Percentiles rank a stretch among this genome's conserved stretches.
Conservation (phyloP, 92 coral and sea anemone genomes). For the Umimayanthus chanpuru region DNA sequence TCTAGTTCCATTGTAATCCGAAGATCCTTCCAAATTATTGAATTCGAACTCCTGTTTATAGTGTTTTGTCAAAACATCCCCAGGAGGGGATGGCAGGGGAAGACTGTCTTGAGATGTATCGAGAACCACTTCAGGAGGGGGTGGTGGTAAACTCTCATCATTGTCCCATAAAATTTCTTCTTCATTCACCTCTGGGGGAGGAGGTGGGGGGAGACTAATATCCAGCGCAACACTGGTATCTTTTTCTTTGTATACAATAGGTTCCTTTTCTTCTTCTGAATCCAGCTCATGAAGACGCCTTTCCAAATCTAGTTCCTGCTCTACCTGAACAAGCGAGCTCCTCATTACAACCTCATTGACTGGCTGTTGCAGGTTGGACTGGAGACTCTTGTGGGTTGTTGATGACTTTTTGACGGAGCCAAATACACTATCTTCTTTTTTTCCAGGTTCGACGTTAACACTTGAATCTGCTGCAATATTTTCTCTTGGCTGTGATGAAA, state of each 20-base stretch:
- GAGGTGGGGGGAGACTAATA: slow-evolving; percentile 33
- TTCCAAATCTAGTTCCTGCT: slow-evolving; percentile 17
- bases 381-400: neutral
- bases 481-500: neutral
- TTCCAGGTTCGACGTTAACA: neutral
- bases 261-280: neutral
- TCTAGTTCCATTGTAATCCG: neutral
- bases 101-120: slow-evolving; percentile 74
- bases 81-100: slow-evolving; percentile 85
- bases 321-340: neutral
- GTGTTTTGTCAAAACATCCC: slow-evolving; percentile 50
- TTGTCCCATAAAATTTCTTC: slow-evolving; percentile 62
- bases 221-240: slow-evolving; percentile 2
- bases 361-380: slow-evolving; percentile 12
- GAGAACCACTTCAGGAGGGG: slow-evolving; percentile 65
- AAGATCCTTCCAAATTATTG: neutral
- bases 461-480: neutral
- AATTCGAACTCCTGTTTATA: slow-evolving; percentile 16
- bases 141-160: slow-evolving; percentile 81
- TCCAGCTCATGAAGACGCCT: slow-evolving; percentile 1
- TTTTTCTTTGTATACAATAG: neutral
- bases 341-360: slow-evolving; percentile 19
- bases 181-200: slow-evolving; percentile 59
- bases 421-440: neutral
- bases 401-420: neutral